Evolutionary conservation across 1,140 invertebrate species (phyloP).

Genomic region (Ruditapes philippinarum): DNA sequence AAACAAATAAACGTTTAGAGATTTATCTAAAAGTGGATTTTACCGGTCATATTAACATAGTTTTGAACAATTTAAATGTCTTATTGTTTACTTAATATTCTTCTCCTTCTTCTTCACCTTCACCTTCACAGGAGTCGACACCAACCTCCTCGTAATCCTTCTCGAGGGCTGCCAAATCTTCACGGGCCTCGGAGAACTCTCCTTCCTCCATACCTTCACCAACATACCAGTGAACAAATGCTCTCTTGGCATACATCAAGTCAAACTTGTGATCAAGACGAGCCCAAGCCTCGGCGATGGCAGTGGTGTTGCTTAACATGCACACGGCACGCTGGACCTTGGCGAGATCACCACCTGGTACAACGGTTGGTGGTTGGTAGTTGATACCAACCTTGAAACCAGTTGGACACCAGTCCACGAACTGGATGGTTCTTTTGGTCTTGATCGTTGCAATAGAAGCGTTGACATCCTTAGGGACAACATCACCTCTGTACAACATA

Average conservation of each 20-base stretch:
- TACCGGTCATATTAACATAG: too few relatives aligned
- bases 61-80: too few relatives aligned
- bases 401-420: conserved; percentile 79
- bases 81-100: too few relatives aligned
- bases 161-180: conserved; percentile 92
- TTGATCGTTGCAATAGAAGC: conserved; percentile 95
- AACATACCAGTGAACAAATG: conserved; percentile 86
- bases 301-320: conserved; percentile 92
- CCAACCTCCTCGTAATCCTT: conserved; percentile 76
- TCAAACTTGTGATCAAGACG: conserved; percentile 89
- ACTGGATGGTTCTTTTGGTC: conserved; percentile 88
- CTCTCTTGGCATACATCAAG: conserved; percentile 89
- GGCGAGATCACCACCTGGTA: conserved; percentile 92
- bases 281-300: conserved; percentile 91
- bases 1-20: too few relatives aligned
- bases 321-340: conserved; percentile 86
- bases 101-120: conserved; percentile 50
- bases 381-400: conserved; percentile 79
- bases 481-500: conserved; percentile 82
- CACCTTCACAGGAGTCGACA: conserved; percentile 69
- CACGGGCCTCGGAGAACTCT: conserved; percentile 92
- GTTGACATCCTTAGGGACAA: conserved; percentile 94
- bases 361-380: conserved; percentile 92
- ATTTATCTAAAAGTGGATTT: too few relatives aligned
- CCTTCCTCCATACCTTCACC: conserved; percentile 88